phyloP scores from a whole-genome alignment of 2,888 invertebrate genomes.

The Polydrusus cervinus region DNA sequence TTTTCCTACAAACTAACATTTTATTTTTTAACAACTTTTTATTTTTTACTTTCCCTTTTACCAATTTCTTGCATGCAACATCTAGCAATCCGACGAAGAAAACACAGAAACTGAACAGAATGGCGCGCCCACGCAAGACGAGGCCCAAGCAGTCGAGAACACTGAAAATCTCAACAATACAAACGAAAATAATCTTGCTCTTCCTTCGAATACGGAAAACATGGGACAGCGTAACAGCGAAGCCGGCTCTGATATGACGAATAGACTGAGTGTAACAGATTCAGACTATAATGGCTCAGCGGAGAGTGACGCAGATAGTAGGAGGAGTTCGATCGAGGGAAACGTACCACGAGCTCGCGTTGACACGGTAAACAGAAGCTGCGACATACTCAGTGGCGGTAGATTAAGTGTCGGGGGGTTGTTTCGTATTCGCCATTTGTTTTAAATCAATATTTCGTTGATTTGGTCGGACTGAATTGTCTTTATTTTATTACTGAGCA shows the following conservation, averaged over 20 bases:
- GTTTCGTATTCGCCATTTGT: too few species aligned
- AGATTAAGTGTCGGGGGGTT: not conserved
- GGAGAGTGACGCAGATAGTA: constrained; percentile 67
- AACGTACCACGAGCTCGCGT: constrained; percentile 30
- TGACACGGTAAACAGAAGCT: constrained; percentile 53
- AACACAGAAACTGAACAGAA: constrained; percentile 4
- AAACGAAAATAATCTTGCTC: constrained; percentile 3
- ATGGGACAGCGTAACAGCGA: constrained; percentile 22
- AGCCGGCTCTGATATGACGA: constrained; percentile 44
- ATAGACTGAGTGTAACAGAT: constrained; percentile 58
- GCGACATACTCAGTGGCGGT: constrained; percentile 31
- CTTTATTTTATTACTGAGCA: too few species aligned
- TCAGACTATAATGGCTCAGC: constrained; percentile 69
- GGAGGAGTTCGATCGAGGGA: constrained; percentile 59
- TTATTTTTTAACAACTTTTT: not conserved
- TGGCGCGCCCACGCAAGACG: not conserved
- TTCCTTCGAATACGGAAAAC: constrained; percentile 1
- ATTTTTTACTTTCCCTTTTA: not conserved
- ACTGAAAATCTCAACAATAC: constrained; percentile 14
- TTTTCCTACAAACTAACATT: too few species aligned
- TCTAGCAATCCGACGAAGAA: constrained; percentile 46
- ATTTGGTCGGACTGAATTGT: too few species aligned
- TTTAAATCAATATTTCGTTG: too few species aligned
- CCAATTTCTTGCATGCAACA: constrained; percentile 37
- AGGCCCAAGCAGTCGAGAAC: constrained; percentile 13